These are phyloP conservation scores for Drosophila tani DNA, from an alignment of 1,140 invertebrate species.

Conservation along the genomic window DNA sequence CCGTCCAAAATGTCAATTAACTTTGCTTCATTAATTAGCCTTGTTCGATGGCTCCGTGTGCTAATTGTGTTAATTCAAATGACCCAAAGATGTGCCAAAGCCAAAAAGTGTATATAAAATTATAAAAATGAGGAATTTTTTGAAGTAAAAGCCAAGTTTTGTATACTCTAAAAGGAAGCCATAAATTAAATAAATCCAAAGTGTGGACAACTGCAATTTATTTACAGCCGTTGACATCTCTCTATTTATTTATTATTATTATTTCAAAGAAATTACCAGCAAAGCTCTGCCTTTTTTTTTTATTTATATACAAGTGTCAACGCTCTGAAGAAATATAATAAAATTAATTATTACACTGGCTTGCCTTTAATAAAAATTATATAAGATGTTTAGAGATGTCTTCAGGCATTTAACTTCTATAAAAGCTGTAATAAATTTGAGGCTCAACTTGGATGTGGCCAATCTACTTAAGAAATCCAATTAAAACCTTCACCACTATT, in stretches of 20 bases:
- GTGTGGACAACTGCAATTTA: neutral
- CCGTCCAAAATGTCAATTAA: constrained; percentile 36
- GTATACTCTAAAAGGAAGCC: constrained; percentile 3
- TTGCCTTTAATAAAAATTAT: neutral
- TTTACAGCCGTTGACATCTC: neutral
- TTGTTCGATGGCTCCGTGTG: constrained; percentile 13
- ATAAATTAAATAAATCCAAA: neutral
- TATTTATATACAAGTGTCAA: neutral
- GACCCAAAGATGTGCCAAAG: constrained; percentile 30
- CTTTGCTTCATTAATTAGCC: constrained; percentile 50
- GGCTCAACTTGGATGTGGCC: neutral
- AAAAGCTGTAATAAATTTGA: constrained; percentile 16
- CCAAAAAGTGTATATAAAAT: constrained; percentile 13
- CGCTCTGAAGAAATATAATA: neutral
- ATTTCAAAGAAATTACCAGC: neutral
- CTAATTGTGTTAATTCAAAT: constrained; percentile 58
- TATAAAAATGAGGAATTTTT: constrained; percentile 2
- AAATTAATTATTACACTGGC: neutral
- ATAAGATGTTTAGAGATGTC: neutral
- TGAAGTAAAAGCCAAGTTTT: neutral
- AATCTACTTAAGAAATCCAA: constrained; percentile 3
- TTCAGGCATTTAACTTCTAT: neutral
- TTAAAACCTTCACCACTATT: constrained; percentile 5
- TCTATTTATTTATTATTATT: neutral
- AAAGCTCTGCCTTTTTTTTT: neutral